phyloP scores from a whole-genome alignment of 1,140 invertebrate genomes.

The Achroia grisella region DNA sequence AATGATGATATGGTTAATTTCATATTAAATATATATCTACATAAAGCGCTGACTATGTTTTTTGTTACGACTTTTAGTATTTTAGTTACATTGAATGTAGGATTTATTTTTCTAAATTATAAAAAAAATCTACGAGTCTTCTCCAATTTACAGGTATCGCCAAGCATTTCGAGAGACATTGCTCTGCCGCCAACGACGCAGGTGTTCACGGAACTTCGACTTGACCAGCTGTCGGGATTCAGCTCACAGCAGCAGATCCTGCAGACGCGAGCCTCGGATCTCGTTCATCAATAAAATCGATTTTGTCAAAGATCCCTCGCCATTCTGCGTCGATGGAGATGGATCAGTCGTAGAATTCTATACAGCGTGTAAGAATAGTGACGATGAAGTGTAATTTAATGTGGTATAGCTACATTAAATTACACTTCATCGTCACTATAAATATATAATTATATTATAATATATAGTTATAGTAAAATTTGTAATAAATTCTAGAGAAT shows the following conservation, averaged over 20 bases:
- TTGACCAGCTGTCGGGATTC: slow-evolving; percentile 30
- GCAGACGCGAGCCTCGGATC: slow-evolving; percentile 26
- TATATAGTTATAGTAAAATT: too few species aligned
- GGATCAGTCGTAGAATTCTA: slow-evolving; percentile 23
- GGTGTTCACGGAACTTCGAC: slow-evolving; percentile 22
- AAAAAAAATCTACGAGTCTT: too few species aligned
- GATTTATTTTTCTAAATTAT: too few species aligned
- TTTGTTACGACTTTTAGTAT: too few species aligned
- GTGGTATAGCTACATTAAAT: neutral
- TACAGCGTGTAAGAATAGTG: neutral
- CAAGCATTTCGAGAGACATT: slow-evolving; percentile 44
- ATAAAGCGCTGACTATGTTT: too few species aligned
- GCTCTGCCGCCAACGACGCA: slow-evolving; percentile 24
- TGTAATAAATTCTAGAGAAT: too few species aligned
- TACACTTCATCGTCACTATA: too few species aligned
- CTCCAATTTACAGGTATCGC: slow-evolving; percentile 43
- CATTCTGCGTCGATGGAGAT: slow-evolving; percentile 37
- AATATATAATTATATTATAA: neutral
- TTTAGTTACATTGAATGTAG: too few species aligned
- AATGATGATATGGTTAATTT: too few species aligned
- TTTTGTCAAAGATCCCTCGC: slow-evolving; percentile 39
- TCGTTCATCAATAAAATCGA: slow-evolving; percentile 40
- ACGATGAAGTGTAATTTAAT: too few species aligned
- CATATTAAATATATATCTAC: too few species aligned
- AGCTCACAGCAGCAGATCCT: slow-evolving; percentile 29